Percentiles rank a stretch among this genome's conserved stretches.
These are phyloP conservation scores for Perithous albicinctus DNA, from an alignment of 2,888 invertebrate species.

Conservation along the genomic window DNA sequence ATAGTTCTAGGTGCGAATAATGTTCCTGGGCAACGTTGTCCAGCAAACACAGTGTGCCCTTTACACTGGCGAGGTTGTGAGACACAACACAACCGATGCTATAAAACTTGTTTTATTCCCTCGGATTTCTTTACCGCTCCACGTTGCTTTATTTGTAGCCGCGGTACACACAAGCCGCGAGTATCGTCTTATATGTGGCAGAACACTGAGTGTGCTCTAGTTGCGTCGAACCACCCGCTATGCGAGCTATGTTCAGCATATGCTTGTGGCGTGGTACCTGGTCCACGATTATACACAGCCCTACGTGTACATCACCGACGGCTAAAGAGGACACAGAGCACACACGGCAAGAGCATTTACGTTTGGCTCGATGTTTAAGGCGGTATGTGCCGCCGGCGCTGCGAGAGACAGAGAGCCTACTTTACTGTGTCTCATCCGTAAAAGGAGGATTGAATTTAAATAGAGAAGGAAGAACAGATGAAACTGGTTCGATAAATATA, in stretches of 20 bases:
- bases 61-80: constrained; percentile 16
- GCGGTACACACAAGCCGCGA: constrained; percentile 12
- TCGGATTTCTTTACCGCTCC: constrained; percentile 6
- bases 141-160: background rate
- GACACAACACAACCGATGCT: constrained; percentile 16
- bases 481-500: background rate
- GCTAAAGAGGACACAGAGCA: constrained; percentile 2
- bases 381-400: constrained; percentile 17
- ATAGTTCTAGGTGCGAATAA: constrained; percentile 11
- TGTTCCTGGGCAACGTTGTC: background rate
- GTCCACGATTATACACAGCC: constrained; percentile 40
- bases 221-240: constrained; percentile 79
- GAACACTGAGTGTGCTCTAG: constrained; percentile 69
- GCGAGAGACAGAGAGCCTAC: constrained; percentile 7
- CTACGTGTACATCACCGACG: constrained; percentile 38
- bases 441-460: constrained; percentile 65
- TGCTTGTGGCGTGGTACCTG: constrained; percentile 68
- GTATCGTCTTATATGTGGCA: constrained; percentile 20
- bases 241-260: constrained; percentile 77
- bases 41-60: background rate
- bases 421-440: constrained; percentile 48
- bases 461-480: constrained; percentile 36
- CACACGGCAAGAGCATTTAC: constrained; percentile 51
- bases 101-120: constrained; percentile 13
- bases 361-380: constrained; percentile 50